Conservation (phyloP, 2,888 invertebrate genomes). For the Oscheius sp. region DNA sequence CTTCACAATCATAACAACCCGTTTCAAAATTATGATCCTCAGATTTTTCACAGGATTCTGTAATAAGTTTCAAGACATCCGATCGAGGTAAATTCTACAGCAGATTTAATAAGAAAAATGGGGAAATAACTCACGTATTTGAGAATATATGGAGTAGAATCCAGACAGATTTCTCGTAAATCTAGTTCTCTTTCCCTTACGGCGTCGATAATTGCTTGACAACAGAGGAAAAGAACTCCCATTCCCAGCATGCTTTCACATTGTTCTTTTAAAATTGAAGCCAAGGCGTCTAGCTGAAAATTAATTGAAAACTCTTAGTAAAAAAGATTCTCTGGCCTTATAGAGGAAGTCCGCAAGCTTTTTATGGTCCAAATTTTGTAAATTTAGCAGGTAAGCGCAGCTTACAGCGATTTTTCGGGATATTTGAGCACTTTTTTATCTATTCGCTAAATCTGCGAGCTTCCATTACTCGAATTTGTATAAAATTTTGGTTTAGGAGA, state of each 20-base stretch:
- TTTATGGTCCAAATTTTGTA: too few relatives aligned
- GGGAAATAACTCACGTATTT: not conserved
- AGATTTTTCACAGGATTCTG: constrained; percentile 41
- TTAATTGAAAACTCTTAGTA: not conserved
- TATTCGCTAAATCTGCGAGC: too few relatives aligned
- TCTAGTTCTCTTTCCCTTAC: not conserved
- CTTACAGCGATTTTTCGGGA: too few relatives aligned
- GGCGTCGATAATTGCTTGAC: constrained; percentile 41
- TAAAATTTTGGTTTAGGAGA: too few relatives aligned
- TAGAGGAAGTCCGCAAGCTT: too few relatives aligned
- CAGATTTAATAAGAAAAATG: not conserved
- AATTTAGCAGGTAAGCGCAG: too few relatives aligned
- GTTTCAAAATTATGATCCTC: constrained; percentile 42
- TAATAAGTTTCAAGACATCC: not conserved
- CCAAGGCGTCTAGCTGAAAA: not conserved
- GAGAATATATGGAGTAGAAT: not conserved
- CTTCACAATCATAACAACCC: constrained; percentile 44
- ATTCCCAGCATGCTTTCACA: constrained; percentile 11
- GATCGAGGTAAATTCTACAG: not conserved
- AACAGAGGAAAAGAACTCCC: constrained; percentile 44
- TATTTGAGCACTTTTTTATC: too few relatives aligned
- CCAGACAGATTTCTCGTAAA: constrained; percentile 16
- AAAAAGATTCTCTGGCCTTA: too few relatives aligned
- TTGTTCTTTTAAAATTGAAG: not conserved
- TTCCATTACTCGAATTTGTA: too few relatives aligned